phyloP scores from a whole-genome alignment of 2,888 invertebrate species.

The Flabesymbios commensalis region DNA sequence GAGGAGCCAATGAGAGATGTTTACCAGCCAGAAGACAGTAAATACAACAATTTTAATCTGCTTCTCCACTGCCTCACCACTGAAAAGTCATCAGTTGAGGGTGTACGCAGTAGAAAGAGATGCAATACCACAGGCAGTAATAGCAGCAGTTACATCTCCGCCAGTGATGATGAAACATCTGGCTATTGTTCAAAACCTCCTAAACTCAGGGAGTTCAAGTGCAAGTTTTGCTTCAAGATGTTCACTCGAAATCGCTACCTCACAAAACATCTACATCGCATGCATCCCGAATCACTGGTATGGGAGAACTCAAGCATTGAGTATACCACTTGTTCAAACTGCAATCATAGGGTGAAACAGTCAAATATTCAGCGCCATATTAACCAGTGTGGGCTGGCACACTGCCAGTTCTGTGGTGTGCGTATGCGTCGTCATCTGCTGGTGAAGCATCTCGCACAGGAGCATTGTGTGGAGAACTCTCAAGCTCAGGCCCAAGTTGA shows the following conservation, averaged over 20 bases:
- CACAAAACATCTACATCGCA: constrained; percentile 24
- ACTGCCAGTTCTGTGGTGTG: constrained; percentile 29
- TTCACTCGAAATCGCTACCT: constrained; percentile 27
- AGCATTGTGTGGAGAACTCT: constrained; percentile 20
- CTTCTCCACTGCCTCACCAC: constrained; percentile 21
- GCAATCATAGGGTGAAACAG: constrained; percentile 6
- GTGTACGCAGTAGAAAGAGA: background rate
- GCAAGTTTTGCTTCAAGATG: constrained; percentile 17
- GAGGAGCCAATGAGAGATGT: too few relatives aligned
- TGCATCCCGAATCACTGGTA: constrained; percentile 13
- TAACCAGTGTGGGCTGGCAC: constrained; percentile 16
- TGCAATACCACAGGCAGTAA: too few relatives aligned
- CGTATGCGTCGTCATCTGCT: constrained; percentile 22
- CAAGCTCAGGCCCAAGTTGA: background rate
- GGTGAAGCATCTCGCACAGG: constrained; percentile 23
- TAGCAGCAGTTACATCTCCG: too few relatives aligned
- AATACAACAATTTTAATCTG: constrained; percentile 24
- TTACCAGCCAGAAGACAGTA: constrained; percentile 12
- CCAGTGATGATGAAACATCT: too few relatives aligned
- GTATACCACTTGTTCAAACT: constrained; percentile 17
- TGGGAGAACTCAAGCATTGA: background rate
- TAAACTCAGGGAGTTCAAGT: too few relatives aligned
- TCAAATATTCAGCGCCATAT: constrained; percentile 17
- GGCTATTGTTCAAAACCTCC: too few relatives aligned
- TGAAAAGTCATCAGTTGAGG: constrained; percentile 5